phyloP scores from a whole-genome alignment of 2,797 vertebrate genomes.

The Poecilia wingei region DNA sequence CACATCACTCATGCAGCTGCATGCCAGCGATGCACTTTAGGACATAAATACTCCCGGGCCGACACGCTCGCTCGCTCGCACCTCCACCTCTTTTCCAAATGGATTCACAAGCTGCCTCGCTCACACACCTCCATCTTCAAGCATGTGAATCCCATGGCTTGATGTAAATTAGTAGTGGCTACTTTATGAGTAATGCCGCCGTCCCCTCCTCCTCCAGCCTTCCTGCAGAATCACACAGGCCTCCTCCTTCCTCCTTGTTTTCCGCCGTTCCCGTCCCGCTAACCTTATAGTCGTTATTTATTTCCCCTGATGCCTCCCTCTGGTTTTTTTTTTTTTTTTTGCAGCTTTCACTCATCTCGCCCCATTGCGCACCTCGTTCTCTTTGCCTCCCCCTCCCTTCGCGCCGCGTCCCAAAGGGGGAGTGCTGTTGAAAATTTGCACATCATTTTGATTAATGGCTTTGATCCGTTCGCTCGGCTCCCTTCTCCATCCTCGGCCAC shows the following conservation, averaged over 20 bases:
- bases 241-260: constrained; percentile 30
- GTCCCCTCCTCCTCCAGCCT: constrained; percentile 40
- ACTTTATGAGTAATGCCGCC: constrained; percentile 54
- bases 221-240: constrained; percentile 38
- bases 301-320: constrained; percentile 39
- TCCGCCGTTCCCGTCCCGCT: not conserved
- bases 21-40: constrained; percentile 29
- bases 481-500: constrained; percentile 15
- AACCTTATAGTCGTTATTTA: constrained; percentile 54
- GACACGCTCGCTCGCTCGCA: constrained; percentile 18
- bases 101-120: constrained; percentile 38
- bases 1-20: constrained; percentile 42
- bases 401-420: constrained; percentile 24
- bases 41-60: constrained; percentile 39
- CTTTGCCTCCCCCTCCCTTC: constrained; percentile 6
- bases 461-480: constrained; percentile 56
- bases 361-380: constrained; percentile 26
- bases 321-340: constrained; percentile 10
- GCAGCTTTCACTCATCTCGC: constrained; percentile 42
- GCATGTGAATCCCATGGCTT: constrained; percentile 32
- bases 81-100: constrained; percentile 42
- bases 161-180: constrained; percentile 53
- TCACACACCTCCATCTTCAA: constrained; percentile 5
- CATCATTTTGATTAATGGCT: constrained; percentile 72
- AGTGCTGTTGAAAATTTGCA: constrained; percentile 47